Evolutionary conservation across 2,888 invertebrate species (phyloP), one percentile per base, ranked within the genome.

Genomic region (Nymphalis polychloros): DNA sequence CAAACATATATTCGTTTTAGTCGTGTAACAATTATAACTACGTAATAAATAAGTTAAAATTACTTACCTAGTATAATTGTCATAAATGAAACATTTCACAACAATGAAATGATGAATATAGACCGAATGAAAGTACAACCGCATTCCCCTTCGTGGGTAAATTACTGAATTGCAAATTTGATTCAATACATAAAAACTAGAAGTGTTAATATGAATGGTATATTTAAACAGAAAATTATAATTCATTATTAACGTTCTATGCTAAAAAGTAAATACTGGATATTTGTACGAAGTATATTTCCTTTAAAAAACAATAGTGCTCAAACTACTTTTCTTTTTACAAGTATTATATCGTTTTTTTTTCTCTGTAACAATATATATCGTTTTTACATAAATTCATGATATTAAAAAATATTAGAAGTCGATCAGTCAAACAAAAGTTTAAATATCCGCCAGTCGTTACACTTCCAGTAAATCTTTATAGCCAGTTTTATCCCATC

Each of bases 161-260:
- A 84, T 84, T 80, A 82, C 81, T 83, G 84, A 85, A 86, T 85
- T 84, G 83, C 83, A 83, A 85, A 87, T 87, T 81, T 78, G 72
- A 59, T 69, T 65, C 72, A 69, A 10, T 73, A 57, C 13, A 63
- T n/a, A 75, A 60, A 70, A 46, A 63, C 81, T 83, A 71, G 83
- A 83, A 72, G 68, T 50, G 78, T 31, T 70, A 62, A 41, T 31
- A 19, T 35, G 6, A 41, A n/a, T 4, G 6, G 17, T 27, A 10
- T 27, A 27, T 53, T 13, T 27, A 49, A 2, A 19, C 5, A n/a
- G 19, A 49, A n/a, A 49, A 41, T 19, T 49, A n/a, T n/a, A n/a
- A n/a, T 3, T 8, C 20, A 10, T 20, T 20, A 50, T 50, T 49
- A 4, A 31, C 6, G 20, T 50, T 19, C 4, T 10, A 5, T 7